A percentile compares a stretch with the other conserved stretches of the same genome.
Conservation (phyloP, 2,113 vertebrate species). For the Salvator merianae region DNA sequence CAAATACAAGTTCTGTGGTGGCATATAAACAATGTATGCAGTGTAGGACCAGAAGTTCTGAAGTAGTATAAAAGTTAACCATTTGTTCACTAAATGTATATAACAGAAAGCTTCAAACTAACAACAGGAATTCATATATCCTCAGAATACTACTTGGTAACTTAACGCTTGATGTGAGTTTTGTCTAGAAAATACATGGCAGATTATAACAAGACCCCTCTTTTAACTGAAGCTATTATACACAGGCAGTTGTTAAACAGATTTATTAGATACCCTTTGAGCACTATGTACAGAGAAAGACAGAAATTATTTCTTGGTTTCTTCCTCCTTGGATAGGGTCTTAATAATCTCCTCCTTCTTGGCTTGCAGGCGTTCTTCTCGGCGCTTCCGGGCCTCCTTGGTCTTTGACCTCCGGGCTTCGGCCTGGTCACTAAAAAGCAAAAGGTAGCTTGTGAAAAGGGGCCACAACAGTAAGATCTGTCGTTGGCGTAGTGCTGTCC, state of each 20-base stretch:
- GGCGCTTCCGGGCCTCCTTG: conserved; percentile 94
- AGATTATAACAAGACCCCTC: background rate
- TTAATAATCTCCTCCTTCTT: conserved; percentile 99
- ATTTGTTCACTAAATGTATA: background rate
- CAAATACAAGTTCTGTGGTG: background rate
- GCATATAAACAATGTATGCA: too few species aligned
- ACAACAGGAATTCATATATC: background rate
- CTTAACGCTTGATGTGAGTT: too few species aligned
- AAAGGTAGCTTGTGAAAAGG: background rate
- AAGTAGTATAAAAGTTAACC: background rate
- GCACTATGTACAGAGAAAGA: background rate
- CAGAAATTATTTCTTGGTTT: conserved; percentile 85
- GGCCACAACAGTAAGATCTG: background rate
- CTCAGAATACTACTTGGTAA: too few species aligned
- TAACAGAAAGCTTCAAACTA: background rate
- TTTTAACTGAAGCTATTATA: rapidly evolving
- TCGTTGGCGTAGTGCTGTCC: too few species aligned
- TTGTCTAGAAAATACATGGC: background rate
- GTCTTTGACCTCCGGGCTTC: conserved; percentile 97
- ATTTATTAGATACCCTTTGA: conserved; percentile 37
- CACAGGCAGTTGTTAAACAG: background rate
- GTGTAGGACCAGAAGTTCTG: background rate
- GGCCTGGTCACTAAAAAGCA: conserved; percentile 87
- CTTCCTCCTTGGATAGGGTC: conserved; percentile 93
- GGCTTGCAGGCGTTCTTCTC: conserved; percentile 93